A percentile compares a stretch with the other conserved stretches of the same genome.
Conservation (phyloP, 2,113 vertebrate species). For the Equus przewalskii region DNA sequence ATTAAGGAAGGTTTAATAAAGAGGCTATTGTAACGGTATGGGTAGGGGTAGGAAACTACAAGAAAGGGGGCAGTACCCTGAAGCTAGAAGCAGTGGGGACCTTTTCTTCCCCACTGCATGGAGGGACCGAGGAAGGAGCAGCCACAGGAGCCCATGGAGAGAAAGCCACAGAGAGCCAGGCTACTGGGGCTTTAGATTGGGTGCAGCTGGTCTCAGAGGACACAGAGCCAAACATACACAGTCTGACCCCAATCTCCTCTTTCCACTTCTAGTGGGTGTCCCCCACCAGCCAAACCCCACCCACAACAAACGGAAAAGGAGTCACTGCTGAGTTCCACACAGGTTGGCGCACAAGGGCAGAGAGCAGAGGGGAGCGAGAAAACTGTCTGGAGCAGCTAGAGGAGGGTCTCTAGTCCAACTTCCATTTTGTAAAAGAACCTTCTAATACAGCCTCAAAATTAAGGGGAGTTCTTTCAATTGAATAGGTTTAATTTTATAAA, state of each 20-base stretch:
- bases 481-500: background rate
- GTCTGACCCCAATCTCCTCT: background rate
- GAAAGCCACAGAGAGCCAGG: background rate
- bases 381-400: background rate
- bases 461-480: background rate
- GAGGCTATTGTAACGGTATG: background rate
- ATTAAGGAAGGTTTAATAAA: background rate
- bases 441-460: background rate
- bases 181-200: fast-evolving
- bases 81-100: background rate
- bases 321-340: fast-evolving
- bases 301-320: background rate
- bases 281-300: background rate
- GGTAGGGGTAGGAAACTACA: background rate
- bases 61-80: background rate
- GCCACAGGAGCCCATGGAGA: background rate
- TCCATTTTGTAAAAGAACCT: background rate
- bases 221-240: background rate
- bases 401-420: background rate
- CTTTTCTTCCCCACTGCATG: background rate
- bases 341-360: fast-evolving
- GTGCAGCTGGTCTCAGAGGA: background rate
- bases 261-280: background rate
- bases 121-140: background rate
- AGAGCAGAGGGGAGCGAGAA: background rate